A percentile compares a stretch with the other conserved stretches of the same genome.
Conservation (phyloP, 2,888 invertebrate species). For the Epsilonema sp. region DNA sequence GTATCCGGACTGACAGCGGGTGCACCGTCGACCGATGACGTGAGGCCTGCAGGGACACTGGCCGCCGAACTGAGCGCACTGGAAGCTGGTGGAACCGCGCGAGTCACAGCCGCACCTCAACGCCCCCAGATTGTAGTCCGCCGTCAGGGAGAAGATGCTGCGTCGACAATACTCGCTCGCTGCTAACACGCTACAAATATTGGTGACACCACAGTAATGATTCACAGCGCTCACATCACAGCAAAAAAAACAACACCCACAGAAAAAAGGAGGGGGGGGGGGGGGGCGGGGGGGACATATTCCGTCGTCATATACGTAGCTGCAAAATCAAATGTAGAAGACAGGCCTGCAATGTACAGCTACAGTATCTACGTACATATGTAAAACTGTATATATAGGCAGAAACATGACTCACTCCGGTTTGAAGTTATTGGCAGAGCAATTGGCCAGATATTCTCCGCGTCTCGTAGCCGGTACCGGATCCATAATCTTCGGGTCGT, state of each 20-base stretch:
- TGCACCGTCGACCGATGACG: conserved; percentile 68
- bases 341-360: too few species aligned
- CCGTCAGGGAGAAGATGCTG: conserved; percentile 73
- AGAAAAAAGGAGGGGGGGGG: too few species aligned
- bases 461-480: conserved; percentile 2
- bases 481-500: conserved; percentile 36
- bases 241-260: too few species aligned
- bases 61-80: conserved; percentile 80
- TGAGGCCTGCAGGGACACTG: conserved; percentile 80
- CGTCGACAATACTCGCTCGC: conserved; percentile 52
- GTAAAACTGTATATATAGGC: not conserved
- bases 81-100: conserved; percentile 52
- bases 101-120: conserved; percentile 68
- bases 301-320: too few species aligned
- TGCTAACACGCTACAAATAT: conserved; percentile 15
- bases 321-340: too few species aligned
- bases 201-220: too few species aligned
- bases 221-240: too few species aligned
- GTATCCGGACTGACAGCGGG: conserved; percentile 63
- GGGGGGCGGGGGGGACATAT: too few species aligned
- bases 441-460: conserved; percentile 35
- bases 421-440: conserved; percentile 65
- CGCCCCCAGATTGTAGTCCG: conserved; percentile 84
- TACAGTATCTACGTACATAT: not conserved
- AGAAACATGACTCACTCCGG: conserved; percentile 37